These are phyloP conservation scores for Drosophila trichaetosa DNA, from an alignment of 2,888 invertebrate genomes.

Conservation along the genomic window DNA sequence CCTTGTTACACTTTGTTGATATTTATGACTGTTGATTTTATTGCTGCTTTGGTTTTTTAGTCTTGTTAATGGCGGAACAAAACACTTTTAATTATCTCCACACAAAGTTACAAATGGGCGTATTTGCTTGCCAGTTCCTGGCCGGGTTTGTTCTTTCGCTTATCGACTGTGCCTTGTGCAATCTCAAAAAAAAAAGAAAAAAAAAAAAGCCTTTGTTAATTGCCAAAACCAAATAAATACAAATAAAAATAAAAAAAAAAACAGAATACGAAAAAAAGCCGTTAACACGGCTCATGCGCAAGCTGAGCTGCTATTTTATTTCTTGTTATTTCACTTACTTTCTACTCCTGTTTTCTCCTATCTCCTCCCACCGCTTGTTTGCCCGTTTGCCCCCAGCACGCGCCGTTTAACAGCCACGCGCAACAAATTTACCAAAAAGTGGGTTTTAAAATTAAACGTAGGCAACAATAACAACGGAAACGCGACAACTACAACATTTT, in stretches of 20 bases:
- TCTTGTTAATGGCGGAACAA: slow-evolving; percentile 56
- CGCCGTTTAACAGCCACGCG: slow-evolving; percentile 74
- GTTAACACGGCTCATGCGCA: slow-evolving; percentile 39
- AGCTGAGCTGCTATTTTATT: slow-evolving; percentile 44
- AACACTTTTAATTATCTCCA: slow-evolving; percentile 69
- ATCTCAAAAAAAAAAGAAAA: slow-evolving; percentile 60
- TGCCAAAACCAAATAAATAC: slow-evolving; percentile 64
- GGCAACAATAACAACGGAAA: slow-evolving; percentile 41
- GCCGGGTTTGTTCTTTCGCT: slow-evolving; percentile 23
- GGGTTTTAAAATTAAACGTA: slow-evolving; percentile 66
- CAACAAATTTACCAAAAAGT: slow-evolving; percentile 64
- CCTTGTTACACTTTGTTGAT: not conserved
- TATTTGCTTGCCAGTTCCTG: not conserved
- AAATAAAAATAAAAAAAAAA: not conserved
- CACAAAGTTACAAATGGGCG: slow-evolving; percentile 8
- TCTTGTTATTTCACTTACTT: slow-evolving; percentile 11
- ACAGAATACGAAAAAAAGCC: not conserved
- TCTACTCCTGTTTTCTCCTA: not conserved
- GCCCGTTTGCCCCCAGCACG: slow-evolving; percentile 65
- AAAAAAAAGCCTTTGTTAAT: slow-evolving; percentile 62
- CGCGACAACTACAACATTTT: slow-evolving; percentile 33
- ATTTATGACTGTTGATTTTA: slow-evolving; percentile 22
- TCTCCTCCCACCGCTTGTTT: not conserved
- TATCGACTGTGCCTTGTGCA: slow-evolving; percentile 51
- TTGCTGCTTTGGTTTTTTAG: slow-evolving; percentile 30